Conservation (phyloP, 2,797 vertebrate species). For the Enoplosus armatus region DNA sequence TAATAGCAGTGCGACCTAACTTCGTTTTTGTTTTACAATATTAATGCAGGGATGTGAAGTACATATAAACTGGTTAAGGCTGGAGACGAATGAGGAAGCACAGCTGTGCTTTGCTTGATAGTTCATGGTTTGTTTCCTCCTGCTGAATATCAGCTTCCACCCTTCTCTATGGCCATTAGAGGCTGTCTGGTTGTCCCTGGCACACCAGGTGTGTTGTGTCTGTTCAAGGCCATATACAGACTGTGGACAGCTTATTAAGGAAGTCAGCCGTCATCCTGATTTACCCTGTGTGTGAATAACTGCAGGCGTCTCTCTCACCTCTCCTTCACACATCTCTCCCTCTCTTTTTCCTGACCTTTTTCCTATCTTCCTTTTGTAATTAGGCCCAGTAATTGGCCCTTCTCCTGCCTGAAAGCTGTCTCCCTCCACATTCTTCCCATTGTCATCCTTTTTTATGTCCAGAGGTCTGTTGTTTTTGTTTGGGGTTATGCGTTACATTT, state of each 20-base stretch:
- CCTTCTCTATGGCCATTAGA: constrained; percentile 55
- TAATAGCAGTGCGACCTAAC: background rate
- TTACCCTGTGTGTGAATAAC: constrained; percentile 55
- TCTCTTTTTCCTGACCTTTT: constrained; percentile 27
- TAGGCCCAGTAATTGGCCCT: constrained; percentile 59
- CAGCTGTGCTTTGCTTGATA: constrained; percentile 24
- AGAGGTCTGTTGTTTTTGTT: constrained; percentile 49
- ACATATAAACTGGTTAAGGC: constrained; percentile 3
- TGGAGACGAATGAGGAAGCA: constrained; percentile 31
- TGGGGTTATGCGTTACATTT: constrained; percentile 35
- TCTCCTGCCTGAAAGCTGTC: constrained; percentile 36
- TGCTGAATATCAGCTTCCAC: constrained; percentile 43
- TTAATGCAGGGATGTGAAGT: constrained; percentile 13
- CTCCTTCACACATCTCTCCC: constrained; percentile 19
- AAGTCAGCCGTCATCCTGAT: constrained; percentile 43
- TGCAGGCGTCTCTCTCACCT: constrained; percentile 19
- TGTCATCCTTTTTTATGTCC: constrained; percentile 28
- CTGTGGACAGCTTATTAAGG: constrained; percentile 68
- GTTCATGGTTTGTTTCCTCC: constrained; percentile 40
- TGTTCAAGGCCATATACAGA: constrained; percentile 41
- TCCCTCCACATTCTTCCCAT: background rate
- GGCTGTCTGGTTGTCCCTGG: constrained; percentile 37
- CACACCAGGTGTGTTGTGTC: constrained; percentile 51
- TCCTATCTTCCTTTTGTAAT: constrained; percentile 48
- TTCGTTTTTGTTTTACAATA: background rate